Base-by-base conservation (phyloP, 2,888 invertebrate species). In the Rhagonycha fulva region DNA sequence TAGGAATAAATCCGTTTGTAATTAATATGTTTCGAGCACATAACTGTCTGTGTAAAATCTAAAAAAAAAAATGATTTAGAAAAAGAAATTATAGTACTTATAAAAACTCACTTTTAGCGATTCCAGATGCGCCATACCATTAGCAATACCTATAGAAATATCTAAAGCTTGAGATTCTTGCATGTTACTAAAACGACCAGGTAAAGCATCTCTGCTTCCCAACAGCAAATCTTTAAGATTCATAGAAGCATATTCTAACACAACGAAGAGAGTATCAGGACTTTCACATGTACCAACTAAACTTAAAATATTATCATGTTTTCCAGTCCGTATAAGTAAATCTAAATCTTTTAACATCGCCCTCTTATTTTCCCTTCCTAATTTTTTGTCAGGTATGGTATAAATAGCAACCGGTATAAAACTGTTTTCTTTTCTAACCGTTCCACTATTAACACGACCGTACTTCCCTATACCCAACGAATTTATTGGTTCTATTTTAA, bases 221-320 rank as follows among this genome's bases (percentile, higher is more conserved):
- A 95, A 87, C 4, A 96, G 87, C 82, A 93, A 88, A 77, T 93
- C 93, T 85, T 96, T 96, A 7, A 96, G 87, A 62, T 91, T 91
- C 61, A 91, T 90, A 28, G 91, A 90, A 60, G 91, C 91, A 82
- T 93, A 91, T 86, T 96, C 95, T 70, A 95, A 87, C 0, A 94
- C 92, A 3, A 96, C 91, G 86, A 93, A 93, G 61, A 95, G 88
- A 79, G 93, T 92, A 74, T 94, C 94, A 9, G 92, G 90, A 11
- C 93, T 94, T 85, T 96, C 95, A 84, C 94, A 94, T 47, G 95
- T 94, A 1, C 96, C 96, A 81, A 95, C 90, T 63, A 96, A 91
- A 74, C 92, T 90, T 9, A 95, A 89, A 0, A 96, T 89, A 86
- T 95, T 93, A 63, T 92, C 91, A 85, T 95, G 93, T 74, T 91